Conservation (phyloP, 2,888 invertebrate species). For the Tubiluchus corallicola region DNA sequence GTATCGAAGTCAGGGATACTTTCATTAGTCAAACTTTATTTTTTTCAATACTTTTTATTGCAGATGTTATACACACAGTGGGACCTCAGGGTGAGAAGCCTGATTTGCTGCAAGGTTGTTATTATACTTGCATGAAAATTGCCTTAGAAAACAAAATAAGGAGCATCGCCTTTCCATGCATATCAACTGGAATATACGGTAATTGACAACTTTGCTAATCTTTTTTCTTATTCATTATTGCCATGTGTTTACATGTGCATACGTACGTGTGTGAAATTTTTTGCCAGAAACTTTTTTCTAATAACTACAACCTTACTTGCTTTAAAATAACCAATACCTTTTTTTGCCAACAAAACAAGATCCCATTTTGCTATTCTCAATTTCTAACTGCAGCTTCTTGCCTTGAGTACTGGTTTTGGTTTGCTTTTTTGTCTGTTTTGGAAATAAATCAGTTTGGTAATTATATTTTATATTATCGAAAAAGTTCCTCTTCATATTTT, state of each 20-base stretch:
- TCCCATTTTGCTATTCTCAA: too few species aligned
- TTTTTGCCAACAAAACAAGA: too few species aligned
- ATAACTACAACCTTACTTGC: neutral
- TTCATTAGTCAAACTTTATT: too few species aligned
- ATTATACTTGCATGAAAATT: slow-evolving; percentile 43
- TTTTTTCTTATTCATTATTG: slow-evolving; percentile 12
- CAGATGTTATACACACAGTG: slow-evolving; percentile 75
- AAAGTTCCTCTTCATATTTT: too few species aligned
- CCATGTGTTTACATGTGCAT: neutral
- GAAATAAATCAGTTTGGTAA: too few species aligned
- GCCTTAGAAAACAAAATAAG: slow-evolving; percentile 26
- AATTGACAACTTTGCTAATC: too few species aligned
- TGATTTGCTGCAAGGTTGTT: slow-evolving; percentile 44
- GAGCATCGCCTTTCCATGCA: slow-evolving; percentile 53
- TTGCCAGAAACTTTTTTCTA: neutral
- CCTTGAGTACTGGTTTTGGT: too few species aligned
- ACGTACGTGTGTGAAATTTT: slow-evolving; percentile 9
- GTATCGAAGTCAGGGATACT: too few species aligned
- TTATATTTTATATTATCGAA: too few species aligned
- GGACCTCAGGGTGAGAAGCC: slow-evolving; percentile 58
- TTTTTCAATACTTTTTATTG: slow-evolving; percentile 20
- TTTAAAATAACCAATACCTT: neutral
- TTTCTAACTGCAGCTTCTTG: too few species aligned
- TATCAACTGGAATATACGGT: slow-evolving; percentile 75
- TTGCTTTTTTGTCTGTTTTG: too few species aligned